These are phyloP conservation scores for Danio kyathit DNA, from an alignment of 2,797 vertebrate genomes.

Conservation along the genomic window DNA sequence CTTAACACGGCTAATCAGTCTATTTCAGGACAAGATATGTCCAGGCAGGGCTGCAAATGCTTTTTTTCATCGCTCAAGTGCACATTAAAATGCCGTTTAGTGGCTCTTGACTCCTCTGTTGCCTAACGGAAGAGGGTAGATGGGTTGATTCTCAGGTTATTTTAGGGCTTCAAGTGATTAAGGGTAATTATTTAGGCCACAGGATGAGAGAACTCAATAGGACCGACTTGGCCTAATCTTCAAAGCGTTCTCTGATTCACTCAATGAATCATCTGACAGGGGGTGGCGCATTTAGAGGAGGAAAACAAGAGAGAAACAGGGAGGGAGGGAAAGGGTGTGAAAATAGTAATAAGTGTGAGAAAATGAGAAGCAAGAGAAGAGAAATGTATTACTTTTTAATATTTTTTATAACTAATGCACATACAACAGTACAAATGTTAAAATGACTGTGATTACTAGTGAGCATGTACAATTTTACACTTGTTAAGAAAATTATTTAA, in stretches of 20 bases:
- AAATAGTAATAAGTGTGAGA: conserved; percentile 44
- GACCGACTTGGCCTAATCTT: conserved; percentile 63
- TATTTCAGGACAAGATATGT: conserved; percentile 50
- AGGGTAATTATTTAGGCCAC: conserved; percentile 58
- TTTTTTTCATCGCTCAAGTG: conserved; percentile 37
- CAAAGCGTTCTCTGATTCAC: conserved; percentile 74
- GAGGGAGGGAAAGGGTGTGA: conserved; percentile 47
- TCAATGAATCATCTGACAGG: conserved; percentile 72
- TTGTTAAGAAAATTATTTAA: background rate
- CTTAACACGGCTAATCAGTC: conserved; percentile 36
- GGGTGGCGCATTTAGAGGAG: conserved; percentile 35
- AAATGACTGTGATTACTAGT: background rate
- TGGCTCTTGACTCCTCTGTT: conserved; percentile 35
- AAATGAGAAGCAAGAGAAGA: conserved; percentile 31
- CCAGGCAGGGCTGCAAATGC: conserved; percentile 20
- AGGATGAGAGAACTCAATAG: conserved; percentile 49
- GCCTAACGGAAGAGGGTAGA: conserved; percentile 5
- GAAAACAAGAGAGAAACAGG: conserved; percentile 59
- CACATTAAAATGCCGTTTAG: conserved; percentile 32
- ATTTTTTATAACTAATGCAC: background rate
- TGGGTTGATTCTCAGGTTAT: conserved; percentile 57
- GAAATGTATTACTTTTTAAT: conserved; percentile 8
- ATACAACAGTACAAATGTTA: background rate
- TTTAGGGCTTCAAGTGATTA: conserved; percentile 58
- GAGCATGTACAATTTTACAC: background rate